These are phyloP conservation scores for Zalophus californianus DNA, from an alignment of 2,797 vertebrate genomes.

Conservation along the genomic window DNA sequence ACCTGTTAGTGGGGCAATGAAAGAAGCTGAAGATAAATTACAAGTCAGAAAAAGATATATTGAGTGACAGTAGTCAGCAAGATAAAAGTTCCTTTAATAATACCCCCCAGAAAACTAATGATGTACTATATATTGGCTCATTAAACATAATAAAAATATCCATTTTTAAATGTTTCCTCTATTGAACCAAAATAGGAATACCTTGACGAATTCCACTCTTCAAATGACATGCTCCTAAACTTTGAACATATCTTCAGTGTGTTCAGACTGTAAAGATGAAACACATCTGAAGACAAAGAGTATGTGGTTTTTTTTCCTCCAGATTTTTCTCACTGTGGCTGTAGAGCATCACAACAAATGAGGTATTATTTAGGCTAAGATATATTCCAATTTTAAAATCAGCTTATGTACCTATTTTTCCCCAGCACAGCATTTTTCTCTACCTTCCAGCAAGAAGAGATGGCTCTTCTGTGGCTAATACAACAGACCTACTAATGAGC, in stretches of 20 bases:
- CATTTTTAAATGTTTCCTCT: background rate
- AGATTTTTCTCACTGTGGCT: background rate
- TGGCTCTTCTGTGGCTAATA: background rate
- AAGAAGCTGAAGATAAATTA: background rate
- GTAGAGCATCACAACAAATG: background rate
- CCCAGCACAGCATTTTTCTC: background rate
- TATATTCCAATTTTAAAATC: background rate
- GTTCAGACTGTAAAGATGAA: background rate
- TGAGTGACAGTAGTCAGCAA: background rate
- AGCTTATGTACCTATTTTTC: background rate
- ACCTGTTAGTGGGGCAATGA: background rate
- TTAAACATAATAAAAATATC: background rate
- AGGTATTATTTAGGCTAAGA: background rate
- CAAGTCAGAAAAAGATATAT: background rate
- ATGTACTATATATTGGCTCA: background rate
- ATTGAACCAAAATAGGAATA: background rate
- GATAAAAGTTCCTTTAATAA: background rate
- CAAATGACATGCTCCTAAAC: background rate
- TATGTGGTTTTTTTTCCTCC: background rate
- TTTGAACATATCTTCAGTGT: background rate
- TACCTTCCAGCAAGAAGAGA: background rate
- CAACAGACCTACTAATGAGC: background rate
- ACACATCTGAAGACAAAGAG: background rate
- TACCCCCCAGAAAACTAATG: background rate
- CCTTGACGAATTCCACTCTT: background rate